A percentile compares a stretch with the other conserved stretches of the same genome.
Conservation (phyloP, 1,140 invertebrate genomes). For the Microplitis mediator region DNA sequence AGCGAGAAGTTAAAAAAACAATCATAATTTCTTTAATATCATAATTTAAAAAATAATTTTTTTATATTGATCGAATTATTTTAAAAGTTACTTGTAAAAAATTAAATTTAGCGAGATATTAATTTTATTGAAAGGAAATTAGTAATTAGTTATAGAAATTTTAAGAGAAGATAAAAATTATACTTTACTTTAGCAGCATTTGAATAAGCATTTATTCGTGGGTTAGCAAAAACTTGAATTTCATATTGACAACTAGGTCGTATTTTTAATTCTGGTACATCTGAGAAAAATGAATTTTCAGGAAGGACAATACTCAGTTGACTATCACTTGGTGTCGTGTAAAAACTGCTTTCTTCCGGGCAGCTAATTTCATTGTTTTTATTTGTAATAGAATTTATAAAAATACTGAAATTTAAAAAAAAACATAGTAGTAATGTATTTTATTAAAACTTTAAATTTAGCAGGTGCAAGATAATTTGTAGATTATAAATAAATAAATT, state of each 20-base stretch:
- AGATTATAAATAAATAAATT: no score
- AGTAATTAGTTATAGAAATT: background rate
- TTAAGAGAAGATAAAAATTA: no score
- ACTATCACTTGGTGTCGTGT: conserved; percentile 35
- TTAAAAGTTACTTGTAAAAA: no score
- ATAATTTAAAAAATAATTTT: no score
- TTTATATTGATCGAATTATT: no score
- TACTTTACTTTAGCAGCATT: conserved; percentile 28
- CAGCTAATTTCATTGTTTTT: conserved; percentile 26
- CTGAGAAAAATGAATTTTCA: conserved; percentile 35
- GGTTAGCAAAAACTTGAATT: conserved; percentile 50
- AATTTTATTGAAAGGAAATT: no score
- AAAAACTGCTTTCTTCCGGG: conserved; percentile 37
- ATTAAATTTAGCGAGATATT: no score
- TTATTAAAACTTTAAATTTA: no score
- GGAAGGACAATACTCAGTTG: conserved; percentile 43
- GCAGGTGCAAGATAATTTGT: no score
- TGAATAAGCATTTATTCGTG: conserved; percentile 34
- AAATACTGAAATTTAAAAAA: conserved; percentile 19
- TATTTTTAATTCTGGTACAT: conserved; percentile 44
- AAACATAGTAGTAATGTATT: background rate
- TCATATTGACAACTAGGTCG: conserved; percentile 47
- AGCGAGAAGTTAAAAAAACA: no score
- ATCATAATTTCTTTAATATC: no score
- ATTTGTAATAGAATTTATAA: conserved; percentile 21